Percentiles rank a stretch among this genome's conserved stretches.
Conservation (phyloP, 2,113 vertebrate genomes). For the Dunckerocampus dactyliophorus region DNA sequence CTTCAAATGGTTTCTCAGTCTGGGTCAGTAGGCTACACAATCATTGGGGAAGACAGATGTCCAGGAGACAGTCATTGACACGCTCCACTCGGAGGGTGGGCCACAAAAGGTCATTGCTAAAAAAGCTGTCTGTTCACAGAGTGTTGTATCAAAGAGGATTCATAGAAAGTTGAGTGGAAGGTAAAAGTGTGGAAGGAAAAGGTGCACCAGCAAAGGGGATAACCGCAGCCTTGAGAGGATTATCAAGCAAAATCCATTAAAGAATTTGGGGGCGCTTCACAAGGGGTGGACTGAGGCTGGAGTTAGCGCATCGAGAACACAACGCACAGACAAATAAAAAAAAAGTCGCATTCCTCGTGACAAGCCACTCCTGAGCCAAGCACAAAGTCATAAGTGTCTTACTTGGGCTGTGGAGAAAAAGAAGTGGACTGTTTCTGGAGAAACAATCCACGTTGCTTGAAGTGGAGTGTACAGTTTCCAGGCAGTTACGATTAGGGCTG, state of each 20-base stretch:
- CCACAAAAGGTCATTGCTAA: neutral
- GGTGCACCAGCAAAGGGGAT: neutral
- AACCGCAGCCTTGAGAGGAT: neutral
- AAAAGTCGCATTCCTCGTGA: neutral
- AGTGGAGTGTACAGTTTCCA: conserved; percentile 12
- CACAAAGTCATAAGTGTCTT: neutral
- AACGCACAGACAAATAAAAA: neutral
- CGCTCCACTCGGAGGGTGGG: too few relatives aligned
- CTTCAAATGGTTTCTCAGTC: neutral
- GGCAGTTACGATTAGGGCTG: conserved; percentile 8
- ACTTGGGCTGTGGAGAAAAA: neutral
- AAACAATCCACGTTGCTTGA: conserved; percentile 11
- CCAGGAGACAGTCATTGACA: neutral
- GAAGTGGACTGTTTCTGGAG: neutral
- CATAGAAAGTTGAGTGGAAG: neutral
- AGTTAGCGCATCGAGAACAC: neutral
- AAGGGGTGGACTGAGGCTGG: neutral
- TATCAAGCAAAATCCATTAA: neutral
- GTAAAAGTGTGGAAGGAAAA: neutral
- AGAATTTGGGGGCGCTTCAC: neutral
- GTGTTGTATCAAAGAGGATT: neutral
- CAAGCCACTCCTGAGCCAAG: neutral
- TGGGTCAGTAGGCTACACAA: neutral
- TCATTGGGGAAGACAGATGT: neutral
- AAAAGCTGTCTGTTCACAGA: neutral